A percentile compares a stretch with the other conserved stretches of the same genome.
These are phyloP conservation scores for Boleophthalmus pectinirostris DNA, from an alignment of 2,113 vertebrate species.

Conservation along the genomic window DNA sequence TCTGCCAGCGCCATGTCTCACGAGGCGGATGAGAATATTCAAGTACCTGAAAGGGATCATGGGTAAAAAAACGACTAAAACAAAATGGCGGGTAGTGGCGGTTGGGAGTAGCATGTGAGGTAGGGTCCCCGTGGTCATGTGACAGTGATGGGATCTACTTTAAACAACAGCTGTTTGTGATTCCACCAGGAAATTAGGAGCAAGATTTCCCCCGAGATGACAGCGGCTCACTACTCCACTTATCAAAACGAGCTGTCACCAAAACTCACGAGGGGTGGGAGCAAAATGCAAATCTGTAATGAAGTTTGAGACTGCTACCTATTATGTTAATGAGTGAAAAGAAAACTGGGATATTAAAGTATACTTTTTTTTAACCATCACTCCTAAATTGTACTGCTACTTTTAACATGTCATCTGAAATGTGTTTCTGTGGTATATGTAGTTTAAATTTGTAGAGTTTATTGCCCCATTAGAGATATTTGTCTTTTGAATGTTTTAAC, in stretches of 20 bases:
- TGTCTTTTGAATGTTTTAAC: no score
- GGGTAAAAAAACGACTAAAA: constrained; percentile 37
- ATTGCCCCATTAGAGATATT: no score
- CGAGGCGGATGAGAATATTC: constrained; percentile 46
- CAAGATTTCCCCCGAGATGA: constrained; percentile 88
- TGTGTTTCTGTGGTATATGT: no score
- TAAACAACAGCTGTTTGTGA: constrained; percentile 95
- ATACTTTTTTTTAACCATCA: no score
- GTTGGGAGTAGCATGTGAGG: constrained; percentile 71
- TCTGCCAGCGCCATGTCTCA: constrained; percentile 43
- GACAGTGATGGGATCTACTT: constrained; percentile 92
- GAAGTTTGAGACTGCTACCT: neutral
- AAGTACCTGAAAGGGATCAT: constrained; percentile 73
- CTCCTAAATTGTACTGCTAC: no score
- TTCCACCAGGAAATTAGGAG: constrained; percentile 91
- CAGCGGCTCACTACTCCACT: constrained; percentile 80
- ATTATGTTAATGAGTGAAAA: neutral
- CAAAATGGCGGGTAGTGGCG: constrained; percentile 71
- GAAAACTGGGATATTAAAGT: neutral
- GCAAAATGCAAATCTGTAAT: constrained; percentile 2
- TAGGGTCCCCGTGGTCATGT: constrained; percentile 85
- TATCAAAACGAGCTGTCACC: constrained; percentile 79
- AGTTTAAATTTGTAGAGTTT: no score
- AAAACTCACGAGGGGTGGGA: constrained; percentile 30
- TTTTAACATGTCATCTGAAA: no score